Evolutionary conservation across 2,797 vertebrate genomes (phyloP).

Genomic region (Oceanodroma leucorhoa): DNA sequence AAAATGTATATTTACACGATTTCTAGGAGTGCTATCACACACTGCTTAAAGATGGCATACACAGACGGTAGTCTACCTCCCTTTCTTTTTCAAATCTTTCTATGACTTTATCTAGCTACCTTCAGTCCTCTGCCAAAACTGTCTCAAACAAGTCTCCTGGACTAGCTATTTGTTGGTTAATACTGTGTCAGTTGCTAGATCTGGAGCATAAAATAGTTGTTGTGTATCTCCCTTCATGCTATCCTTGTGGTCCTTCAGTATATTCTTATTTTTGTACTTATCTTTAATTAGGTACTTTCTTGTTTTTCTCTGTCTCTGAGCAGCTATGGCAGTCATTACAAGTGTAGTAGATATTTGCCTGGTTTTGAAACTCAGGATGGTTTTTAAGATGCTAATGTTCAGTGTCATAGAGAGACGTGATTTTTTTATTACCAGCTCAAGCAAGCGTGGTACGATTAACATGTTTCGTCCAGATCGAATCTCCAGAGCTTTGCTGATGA

Average conservation of each 20-base stretch:
- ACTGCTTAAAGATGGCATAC: background rate
- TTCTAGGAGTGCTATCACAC: background rate
- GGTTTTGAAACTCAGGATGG: background rate
- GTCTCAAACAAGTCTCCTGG: background rate
- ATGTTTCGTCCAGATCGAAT: background rate
- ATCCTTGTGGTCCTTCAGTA: background rate
- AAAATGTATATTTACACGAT: background rate
- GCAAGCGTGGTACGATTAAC: background rate
- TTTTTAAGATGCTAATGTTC: background rate
- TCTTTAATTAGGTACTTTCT: background rate
- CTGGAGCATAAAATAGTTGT: background rate
- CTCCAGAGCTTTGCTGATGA: background rate
- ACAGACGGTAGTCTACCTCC: background rate
- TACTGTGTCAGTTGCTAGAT: background rate
- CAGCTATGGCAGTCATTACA: background rate
- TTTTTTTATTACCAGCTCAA: background rate
- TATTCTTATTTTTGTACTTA: background rate
- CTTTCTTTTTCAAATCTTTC: background rate
- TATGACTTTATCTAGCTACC: background rate
- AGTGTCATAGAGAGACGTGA: background rate
- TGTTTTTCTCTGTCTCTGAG: background rate
- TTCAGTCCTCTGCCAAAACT: background rate
- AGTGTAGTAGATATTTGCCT: background rate
- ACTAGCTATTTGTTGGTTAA: background rate
- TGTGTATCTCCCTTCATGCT: background rate